A percentile compares a stretch with the other conserved stretches of the same genome.
Conservation (phyloP, 2,888 invertebrate species). For the Tipula lateralis region DNA sequence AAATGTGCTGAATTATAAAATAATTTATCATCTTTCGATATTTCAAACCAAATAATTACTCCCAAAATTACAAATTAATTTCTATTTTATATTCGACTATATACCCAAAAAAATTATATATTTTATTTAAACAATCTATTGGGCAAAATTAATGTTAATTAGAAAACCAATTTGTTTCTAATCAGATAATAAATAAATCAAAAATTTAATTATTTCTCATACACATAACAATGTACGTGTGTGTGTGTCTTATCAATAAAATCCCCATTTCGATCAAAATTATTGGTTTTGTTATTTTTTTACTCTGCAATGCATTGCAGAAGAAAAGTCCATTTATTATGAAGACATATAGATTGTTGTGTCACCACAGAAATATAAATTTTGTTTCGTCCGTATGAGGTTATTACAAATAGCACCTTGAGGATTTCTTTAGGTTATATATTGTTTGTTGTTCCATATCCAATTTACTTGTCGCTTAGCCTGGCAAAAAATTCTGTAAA, state of each 20-base stretch:
- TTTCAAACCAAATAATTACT: background rate
- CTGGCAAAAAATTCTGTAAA: background rate
- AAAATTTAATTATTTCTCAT: background rate
- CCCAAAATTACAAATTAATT: background rate
- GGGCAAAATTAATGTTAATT: background rate
- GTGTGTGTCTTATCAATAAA: background rate
- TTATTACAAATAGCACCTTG: background rate
- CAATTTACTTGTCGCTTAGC: background rate
- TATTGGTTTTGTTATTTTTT: no score
- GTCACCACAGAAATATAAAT: background rate
- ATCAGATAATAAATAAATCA: constrained; percentile 9
- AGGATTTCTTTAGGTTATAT: background rate
- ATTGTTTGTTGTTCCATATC: background rate
- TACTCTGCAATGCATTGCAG: background rate
- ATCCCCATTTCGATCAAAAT: background rate
- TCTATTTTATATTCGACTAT: background rate
- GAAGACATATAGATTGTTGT: background rate
- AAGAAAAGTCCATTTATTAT: background rate
- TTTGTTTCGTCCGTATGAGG: background rate
- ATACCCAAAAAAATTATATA: no score
- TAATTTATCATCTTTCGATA: no score
- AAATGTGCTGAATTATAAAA: no score
- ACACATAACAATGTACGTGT: background rate
- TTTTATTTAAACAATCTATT: background rate
- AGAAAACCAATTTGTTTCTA: constrained; percentile 4